These are phyloP conservation scores for Pelodytes ibericus DNA, from an alignment of 2,797 vertebrate species.

Conservation along the genomic window DNA sequence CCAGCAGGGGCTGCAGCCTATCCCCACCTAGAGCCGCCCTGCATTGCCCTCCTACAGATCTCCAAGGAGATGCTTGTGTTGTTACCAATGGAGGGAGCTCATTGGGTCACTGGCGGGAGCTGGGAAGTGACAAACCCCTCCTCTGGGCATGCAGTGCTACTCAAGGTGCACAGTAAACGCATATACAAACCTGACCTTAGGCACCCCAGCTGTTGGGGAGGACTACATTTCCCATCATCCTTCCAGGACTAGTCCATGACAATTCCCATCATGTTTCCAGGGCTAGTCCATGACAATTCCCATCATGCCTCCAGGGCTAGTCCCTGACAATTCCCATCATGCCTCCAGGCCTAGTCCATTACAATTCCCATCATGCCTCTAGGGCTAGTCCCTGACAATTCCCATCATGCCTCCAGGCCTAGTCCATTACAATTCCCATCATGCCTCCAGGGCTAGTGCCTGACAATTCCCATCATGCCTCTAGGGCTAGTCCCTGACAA, in stretches of 20 bases:
- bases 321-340: too few relatives aligned
- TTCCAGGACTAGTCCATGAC: too few relatives aligned
- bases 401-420: too few relatives aligned
- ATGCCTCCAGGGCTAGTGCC: too few relatives aligned
- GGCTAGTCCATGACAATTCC: too few relatives aligned
- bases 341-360: too few relatives aligned
- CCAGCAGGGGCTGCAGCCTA: not conserved
- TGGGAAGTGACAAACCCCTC: not conserved
- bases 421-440: too few relatives aligned
- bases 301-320: not conserved
- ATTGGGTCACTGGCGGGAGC: slow-evolving; percentile 6
- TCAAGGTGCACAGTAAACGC: not conserved
- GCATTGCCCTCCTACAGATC: not conserved
- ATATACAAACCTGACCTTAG: not conserved
- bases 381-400: too few relatives aligned
- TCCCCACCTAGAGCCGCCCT: not conserved
- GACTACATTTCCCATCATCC: not conserved
- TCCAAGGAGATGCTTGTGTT: slow-evolving; percentile 43
- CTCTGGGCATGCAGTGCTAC: not conserved
- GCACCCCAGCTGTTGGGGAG: not conserved
- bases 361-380: too few relatives aligned
- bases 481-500: too few relatives aligned
- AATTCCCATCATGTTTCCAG: not conserved
- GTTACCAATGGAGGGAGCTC: slow-evolving; percentile 9
- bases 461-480: too few relatives aligned